These are phyloP conservation scores for Trichechus manatus DNA, from an alignment of 2,113 vertebrate genomes.

Conservation along the genomic window DNA sequence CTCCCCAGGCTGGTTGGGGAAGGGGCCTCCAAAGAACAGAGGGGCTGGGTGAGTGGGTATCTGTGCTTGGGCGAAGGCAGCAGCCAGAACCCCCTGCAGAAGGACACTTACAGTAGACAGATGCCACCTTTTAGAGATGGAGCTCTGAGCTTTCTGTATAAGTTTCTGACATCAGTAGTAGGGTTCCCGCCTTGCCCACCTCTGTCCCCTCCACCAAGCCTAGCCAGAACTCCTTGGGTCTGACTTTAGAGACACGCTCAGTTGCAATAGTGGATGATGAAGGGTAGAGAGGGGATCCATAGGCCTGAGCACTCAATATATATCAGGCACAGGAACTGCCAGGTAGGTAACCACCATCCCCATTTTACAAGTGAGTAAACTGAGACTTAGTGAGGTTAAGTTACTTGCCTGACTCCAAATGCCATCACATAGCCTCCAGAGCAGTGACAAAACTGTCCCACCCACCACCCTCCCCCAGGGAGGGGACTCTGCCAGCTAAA, in stretches of 20 bases:
- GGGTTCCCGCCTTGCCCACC: background rate
- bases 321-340: background rate
- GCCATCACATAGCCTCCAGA: background rate
- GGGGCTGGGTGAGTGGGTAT: background rate
- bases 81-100: background rate
- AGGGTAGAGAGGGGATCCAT: too few species aligned
- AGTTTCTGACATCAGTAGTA: background rate
- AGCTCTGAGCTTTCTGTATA: background rate
- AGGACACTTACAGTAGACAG: background rate
- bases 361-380: background rate
- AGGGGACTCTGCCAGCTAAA: background rate
- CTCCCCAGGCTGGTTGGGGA: background rate
- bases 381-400: background rate
- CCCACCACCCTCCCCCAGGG: too few species aligned
- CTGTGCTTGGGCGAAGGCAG: background rate
- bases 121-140: background rate
- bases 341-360: background rate
- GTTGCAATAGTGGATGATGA: background rate
- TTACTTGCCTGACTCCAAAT: background rate
- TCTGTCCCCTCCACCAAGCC: background rate
- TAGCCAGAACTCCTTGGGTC: background rate
- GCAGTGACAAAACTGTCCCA: background rate
- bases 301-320: background rate
- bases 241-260: background rate
- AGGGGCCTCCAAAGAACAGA: background rate